Percentiles rank a stretch among this genome's conserved stretches.
Evolutionary conservation across 2,888 invertebrate species (phyloP).

Genomic region (Spisula solida): DNA sequence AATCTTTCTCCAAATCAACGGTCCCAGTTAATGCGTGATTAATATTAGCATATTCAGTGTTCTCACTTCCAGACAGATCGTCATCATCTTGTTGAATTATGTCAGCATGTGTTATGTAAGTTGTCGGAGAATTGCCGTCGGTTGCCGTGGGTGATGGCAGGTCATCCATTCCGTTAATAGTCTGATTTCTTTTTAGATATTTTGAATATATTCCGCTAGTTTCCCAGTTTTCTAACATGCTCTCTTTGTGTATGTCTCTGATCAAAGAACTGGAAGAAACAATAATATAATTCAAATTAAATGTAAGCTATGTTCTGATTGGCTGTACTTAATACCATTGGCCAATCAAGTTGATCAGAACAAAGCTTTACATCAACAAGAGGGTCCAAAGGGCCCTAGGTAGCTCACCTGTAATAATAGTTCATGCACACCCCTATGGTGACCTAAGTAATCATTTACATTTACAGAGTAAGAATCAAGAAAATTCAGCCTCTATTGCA

Average conservation of each 20-base stretch:
- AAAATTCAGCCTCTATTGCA: no score
- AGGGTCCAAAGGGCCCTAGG: no score
- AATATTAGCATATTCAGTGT: constrained; percentile 11
- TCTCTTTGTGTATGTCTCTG: constrained; percentile 65
- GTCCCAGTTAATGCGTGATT: constrained; percentile 13
- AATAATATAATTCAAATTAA: not conserved
- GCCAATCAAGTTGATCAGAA: no score
- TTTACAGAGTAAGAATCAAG: no score
- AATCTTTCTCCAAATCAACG: not conserved
- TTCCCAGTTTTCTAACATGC: constrained; percentile 66
- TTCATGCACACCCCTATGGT: no score
- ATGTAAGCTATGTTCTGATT: not conserved
- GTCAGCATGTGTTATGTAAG: not conserved
- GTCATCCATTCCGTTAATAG: not conserved
- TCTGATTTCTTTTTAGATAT: constrained; percentile 32
- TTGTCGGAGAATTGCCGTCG: not conserved
- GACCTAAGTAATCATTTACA: no score
- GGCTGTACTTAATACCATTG: no score
- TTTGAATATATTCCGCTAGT: constrained; percentile 45
- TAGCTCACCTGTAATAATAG: no score
- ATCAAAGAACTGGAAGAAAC: constrained; percentile 58
- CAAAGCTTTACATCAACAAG: no score
- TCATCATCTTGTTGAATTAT: not conserved
- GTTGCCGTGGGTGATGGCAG: not conserved
- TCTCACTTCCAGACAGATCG: not conserved